Percentiles rank a stretch among this genome's conserved stretches.
Evolutionary conservation across 2,113 vertebrate genomes (phyloP).

Genomic region (Ceratotherium simum): DNA sequence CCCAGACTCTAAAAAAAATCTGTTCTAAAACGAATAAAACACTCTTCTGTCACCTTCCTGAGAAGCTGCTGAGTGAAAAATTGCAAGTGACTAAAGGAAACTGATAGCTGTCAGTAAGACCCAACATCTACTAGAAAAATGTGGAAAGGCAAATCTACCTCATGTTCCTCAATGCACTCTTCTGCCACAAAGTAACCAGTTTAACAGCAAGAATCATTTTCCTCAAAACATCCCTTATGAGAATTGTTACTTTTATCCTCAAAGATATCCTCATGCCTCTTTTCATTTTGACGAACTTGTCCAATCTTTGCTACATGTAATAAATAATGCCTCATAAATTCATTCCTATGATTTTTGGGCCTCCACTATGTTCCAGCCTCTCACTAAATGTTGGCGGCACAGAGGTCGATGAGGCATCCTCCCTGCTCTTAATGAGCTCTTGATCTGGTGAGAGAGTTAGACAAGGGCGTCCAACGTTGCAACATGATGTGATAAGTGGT

Average conservation of each 20-base stretch:
- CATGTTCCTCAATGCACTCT: not conserved
- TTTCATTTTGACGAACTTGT: not conserved
- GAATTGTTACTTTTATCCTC: not conserved
- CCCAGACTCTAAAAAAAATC: not conserved
- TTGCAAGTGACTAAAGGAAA: not conserved
- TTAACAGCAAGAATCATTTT: not conserved
- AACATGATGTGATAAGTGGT: not conserved
- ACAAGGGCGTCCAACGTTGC: not conserved
- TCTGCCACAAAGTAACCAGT: not conserved
- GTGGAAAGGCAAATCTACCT: not conserved
- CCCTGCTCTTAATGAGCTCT: not conserved
- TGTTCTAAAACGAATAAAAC: slow-evolving; percentile 32
- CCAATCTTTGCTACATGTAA: not conserved
- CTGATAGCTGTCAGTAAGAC: not conserved
- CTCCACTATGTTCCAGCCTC: not conserved
- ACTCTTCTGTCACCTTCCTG: not conserved
- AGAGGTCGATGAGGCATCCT: not conserved
- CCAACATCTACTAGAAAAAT: not conserved
- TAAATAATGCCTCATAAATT: not conserved
- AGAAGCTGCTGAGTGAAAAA: not conserved
- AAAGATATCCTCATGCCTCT: not conserved
- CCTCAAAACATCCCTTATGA: slow-evolving; percentile 18
- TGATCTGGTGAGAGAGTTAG: not conserved
- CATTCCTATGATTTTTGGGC: not conserved
- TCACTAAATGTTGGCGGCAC: not conserved